These are phyloP conservation scores for Papilio glaucus DNA, from an alignment of 1,140 invertebrate species.

Conservation along the genomic window DNA sequence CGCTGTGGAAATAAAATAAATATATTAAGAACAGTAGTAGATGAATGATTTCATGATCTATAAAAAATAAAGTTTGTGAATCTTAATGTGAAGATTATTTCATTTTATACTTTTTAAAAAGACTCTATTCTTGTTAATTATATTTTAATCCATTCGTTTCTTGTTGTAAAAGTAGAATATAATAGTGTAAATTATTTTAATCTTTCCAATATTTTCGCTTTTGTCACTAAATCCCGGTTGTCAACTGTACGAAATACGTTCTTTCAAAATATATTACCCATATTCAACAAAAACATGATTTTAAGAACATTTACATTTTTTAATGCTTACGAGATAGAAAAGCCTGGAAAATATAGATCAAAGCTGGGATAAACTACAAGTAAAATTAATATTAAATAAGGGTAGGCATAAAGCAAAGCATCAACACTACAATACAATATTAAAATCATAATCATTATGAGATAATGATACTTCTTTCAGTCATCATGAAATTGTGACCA, in stretches of 20 bases:
- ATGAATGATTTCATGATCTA: neutral
- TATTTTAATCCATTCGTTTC: neutral
- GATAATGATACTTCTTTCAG: no score
- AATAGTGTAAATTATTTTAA: neutral
- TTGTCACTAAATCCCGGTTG: no score
- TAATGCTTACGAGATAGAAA: no score
- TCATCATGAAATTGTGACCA: neutral
- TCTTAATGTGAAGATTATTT: neutral
- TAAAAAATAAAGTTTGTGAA: neutral
- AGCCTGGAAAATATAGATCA: no score
- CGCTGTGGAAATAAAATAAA: conserved; percentile 55
- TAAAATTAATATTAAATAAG: no score
- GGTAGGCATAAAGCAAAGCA: conserved; percentile 4
- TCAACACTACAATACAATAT: conserved; percentile 4
- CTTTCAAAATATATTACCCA: no score
- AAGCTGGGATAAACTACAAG: no score
- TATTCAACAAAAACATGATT: no score
- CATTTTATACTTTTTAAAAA: neutral
- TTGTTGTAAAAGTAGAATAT: neutral
- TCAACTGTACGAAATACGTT: no score
- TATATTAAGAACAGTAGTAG: conserved; percentile 39
- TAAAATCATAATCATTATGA: conserved; percentile 4
- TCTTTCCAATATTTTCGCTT: no score
- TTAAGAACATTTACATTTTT: no score
- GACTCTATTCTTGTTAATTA: neutral